phyloP scores from a whole-genome alignment of 2,797 vertebrate genomes.

The Catharus ustulatus region DNA sequence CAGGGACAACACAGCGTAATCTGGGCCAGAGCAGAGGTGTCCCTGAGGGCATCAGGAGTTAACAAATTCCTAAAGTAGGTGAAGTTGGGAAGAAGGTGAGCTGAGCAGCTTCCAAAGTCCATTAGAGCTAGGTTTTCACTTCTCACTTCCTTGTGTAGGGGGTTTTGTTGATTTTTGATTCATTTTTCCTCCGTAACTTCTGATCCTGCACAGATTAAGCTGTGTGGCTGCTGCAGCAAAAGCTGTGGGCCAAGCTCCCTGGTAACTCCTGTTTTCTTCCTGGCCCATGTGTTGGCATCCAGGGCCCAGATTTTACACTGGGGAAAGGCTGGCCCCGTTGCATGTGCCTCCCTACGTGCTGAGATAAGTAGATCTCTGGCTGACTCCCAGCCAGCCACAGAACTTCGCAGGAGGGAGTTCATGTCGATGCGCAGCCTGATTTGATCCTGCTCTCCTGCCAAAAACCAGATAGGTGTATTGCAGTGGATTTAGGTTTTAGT shows the following conservation, averaged over 20 bases:
- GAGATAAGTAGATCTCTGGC: neutral
- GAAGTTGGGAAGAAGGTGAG: neutral
- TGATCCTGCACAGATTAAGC: neutral
- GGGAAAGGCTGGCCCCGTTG: neutral
- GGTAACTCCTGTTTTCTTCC: neutral
- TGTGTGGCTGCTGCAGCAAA: neutral
- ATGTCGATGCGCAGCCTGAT: neutral
- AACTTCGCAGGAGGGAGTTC: neutral
- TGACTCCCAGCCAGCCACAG: neutral
- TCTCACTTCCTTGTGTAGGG: neutral
- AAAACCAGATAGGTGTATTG: neutral
- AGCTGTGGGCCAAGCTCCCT: neutral
- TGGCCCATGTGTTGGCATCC: accelerated
- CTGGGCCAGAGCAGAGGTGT: neutral
- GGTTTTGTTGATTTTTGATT: neutral
- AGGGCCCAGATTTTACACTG: neutral
- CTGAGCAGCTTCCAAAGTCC: neutral
- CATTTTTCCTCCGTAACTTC: neutral
- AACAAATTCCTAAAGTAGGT: neutral
- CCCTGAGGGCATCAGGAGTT: neutral
- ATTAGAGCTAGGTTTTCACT: neutral
- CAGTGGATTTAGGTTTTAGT: neutral
- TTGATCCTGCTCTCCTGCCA: neutral
- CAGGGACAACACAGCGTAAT: accelerated
- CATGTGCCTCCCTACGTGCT: neutral